Evolutionary conservation across 2,797 vertebrate species (phyloP).

Genomic region (Sitta carolinensis): DNA sequence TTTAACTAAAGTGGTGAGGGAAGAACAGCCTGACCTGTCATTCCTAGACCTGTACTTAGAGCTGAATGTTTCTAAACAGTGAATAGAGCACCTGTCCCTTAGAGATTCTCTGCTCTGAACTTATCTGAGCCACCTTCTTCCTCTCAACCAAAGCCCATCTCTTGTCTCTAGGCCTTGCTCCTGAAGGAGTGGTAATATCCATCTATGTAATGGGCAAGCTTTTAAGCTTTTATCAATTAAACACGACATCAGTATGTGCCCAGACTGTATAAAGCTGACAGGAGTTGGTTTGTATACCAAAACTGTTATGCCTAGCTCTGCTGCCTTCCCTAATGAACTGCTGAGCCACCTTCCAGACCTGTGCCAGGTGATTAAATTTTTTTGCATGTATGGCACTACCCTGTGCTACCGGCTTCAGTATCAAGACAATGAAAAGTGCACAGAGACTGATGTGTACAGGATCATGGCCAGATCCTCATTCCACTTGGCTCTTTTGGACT

Average conservation of each 20-base stretch:
- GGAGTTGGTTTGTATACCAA: neutral
- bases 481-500: neutral
- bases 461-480: neutral
- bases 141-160: neutral
- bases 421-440: fast-evolving
- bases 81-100: neutral
- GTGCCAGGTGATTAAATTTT: neutral
- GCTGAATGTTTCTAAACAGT: neutral
- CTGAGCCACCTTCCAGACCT: neutral
- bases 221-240: neutral
- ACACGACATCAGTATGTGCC: neutral
- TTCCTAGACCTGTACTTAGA: neutral
- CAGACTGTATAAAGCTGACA: neutral
- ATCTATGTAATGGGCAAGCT: neutral
- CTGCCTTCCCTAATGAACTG: neutral
- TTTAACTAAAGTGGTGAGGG: neutral
- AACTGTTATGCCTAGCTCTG: neutral
- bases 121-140: neutral
- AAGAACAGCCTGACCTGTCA: neutral
- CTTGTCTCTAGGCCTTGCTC: neutral
- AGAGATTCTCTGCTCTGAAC: neutral
- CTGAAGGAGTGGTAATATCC: neutral
- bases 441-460: neutral
- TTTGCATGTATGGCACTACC: neutral
- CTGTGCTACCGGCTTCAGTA: neutral